Evolutionary conservation across 2,888 invertebrate genomes (phyloP), one percentile per base, ranked within the genome.

Genomic region (Mechanitis mazaeus): DNA sequence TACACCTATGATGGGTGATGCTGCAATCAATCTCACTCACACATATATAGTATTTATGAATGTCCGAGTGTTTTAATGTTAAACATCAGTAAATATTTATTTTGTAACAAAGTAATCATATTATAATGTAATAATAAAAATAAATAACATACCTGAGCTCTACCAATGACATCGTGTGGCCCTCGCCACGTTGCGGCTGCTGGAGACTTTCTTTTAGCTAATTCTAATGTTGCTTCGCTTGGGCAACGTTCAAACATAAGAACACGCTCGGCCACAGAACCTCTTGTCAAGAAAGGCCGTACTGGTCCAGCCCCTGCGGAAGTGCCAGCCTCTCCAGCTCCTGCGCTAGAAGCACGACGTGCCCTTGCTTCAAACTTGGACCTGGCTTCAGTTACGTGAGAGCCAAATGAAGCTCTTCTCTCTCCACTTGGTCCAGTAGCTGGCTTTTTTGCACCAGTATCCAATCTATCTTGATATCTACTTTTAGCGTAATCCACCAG

Each of bases 191-290:
- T 88, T n/a, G 88, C 84, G 38, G 90, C 88, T 38, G 85, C 87
- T 50, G 88, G 90, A 62, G 92, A 86, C 73, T 92, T 92, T 68
- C 94, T 89, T 79, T 94, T 95, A 54, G 89, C 90, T 54, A 89
- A 76, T 73, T 94, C 94, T 71, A 94, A 80, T 56, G 94, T 88
- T 64, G 94, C 87, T 78, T 95, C 95, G 77, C 95, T 95, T 46
- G 96, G 97, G 76, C 96, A 96, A 82, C 95, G 94, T 84, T 97
- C 97, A 80, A 97, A 97, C 85, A 97, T 95, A 68, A 97, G 92
- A 67, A 97, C 97, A 56, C 97, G 91, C 79, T 97, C 97, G 33
- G 97, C 97, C 2, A 97, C 97, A 4, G 97, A 97, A 33, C 97
- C 97, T 64, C 97, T 92, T 53, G 96, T 96, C 59, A 97, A 91